Evolutionary conservation across 1,140 invertebrate species (phyloP), one percentile per base, ranked within the genome.

Genomic region (Cydia fagiglandana): DNA sequence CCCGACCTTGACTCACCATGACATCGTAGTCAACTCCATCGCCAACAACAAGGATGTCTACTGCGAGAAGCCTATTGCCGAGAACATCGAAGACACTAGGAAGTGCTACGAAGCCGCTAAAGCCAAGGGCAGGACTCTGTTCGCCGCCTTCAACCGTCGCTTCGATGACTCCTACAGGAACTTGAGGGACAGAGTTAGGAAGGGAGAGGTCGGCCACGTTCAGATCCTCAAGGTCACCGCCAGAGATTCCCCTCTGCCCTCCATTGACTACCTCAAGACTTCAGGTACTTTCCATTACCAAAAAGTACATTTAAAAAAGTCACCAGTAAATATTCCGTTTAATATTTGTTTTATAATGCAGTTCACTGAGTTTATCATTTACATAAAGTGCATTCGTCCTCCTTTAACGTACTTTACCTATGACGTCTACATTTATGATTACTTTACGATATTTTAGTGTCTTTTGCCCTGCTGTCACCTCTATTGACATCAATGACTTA

Each of bases 31-130:
- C 0, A 94, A 93, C 75, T 93, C 95, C 1, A 84, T 96, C n/a
- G 81, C 93, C 12, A 91, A 93, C 53, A 94, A 95, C 78, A 95
- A 95, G 80, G 94, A 94, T 12, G 95, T 96, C 0, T 95, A 96
- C 81, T 96, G 95, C 82, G 96, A 96, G 83, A 96, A 96, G 83
- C 96, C 96, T 0, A 94, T 96, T 24, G 95, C 95, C 13, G 91
- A 95, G 68, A 88, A 93, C 74, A 85, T 93, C 1, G 86, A 93
- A 41, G 90, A 93, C 2, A 94, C 94, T 0, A 88, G 87, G 50
- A 93, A 93, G 41, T 96, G 95, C 79, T 96, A 95, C 79, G 91
- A 95, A 13, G 82, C 93, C 0, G 95, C 96, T 0, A 92, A 93
- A 68, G 90, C 94, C 73, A 89, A 93, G 24, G 92, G 93, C 2